Evolutionary conservation across 2,888 invertebrate species (phyloP).

Genomic region (Aleiodes alternator): DNA sequence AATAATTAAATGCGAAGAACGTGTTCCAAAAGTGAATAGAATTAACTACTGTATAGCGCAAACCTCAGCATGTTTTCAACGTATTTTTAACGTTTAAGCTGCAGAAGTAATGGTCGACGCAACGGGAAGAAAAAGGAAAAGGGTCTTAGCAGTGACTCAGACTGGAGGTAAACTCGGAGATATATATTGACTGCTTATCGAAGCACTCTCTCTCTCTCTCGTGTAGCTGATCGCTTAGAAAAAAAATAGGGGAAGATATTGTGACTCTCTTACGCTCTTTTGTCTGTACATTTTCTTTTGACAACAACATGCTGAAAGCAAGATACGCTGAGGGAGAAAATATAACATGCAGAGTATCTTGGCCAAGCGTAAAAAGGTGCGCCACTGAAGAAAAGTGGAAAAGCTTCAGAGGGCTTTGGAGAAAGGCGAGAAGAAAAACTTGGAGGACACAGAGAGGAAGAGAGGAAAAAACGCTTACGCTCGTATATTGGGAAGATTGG

Average conservation of each 20-base stretch:
- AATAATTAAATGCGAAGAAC: too few species aligned
- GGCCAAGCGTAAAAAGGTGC: slow-evolving; percentile 37
- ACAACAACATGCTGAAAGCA: slow-evolving; percentile 64
- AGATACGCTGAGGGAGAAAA: slow-evolving; percentile 38
- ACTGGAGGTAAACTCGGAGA: slow-evolving; percentile 47
- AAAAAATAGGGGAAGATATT: slow-evolving; percentile 44
- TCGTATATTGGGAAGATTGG: slow-evolving; percentile 73
- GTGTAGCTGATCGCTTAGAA: slow-evolving; percentile 49
- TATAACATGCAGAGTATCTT: slow-evolving; percentile 37
- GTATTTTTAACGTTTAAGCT: slow-evolving; percentile 47
- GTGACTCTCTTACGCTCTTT: slow-evolving; percentile 38
- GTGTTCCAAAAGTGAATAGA: slow-evolving; percentile 54
- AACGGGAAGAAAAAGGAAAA: slow-evolving; percentile 40
- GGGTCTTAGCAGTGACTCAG: slow-evolving; percentile 52
- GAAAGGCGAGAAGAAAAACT: slow-evolving; percentile 22
- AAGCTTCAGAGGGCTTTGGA: slow-evolving; percentile 21
- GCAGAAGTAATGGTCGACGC: slow-evolving; percentile 35
- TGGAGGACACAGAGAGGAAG: slow-evolving; percentile 44
- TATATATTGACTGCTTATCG: slow-evolving; percentile 67
- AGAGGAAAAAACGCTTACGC: slow-evolving; percentile 57
- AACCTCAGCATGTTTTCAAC: slow-evolving; percentile 64
- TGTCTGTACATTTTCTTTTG: slow-evolving; percentile 67
- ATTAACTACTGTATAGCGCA: slow-evolving; percentile 60
- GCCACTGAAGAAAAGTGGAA: slow-evolving; percentile 43
- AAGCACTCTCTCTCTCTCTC: slow-evolving; percentile 53